Percentiles rank a stretch among this genome's conserved stretches.
These are phyloP conservation scores for Drosophila phalerata DNA, from an alignment of 2,888 invertebrate genomes.

Conservation along the genomic window DNA sequence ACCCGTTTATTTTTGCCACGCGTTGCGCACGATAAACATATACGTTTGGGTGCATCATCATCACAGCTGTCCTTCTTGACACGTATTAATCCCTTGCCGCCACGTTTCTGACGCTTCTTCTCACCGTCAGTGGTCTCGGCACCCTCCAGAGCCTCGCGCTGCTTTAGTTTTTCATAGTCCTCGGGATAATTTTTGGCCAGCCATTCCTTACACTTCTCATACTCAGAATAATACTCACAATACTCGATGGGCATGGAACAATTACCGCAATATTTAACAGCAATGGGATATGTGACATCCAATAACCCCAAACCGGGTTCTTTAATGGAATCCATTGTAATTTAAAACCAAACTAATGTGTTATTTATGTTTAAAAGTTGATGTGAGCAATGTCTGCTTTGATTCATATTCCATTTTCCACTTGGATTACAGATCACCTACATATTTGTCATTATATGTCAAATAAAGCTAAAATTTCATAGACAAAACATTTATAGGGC, in stretches of 20 bases:
- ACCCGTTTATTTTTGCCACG: conserved; percentile 57
- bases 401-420: neutral
- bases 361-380: conserved; percentile 4
- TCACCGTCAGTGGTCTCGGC: conserved; percentile 25
- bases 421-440: neutral
- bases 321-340: conserved; percentile 30
- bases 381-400: conserved; percentile 21
- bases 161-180: conserved; percentile 36
- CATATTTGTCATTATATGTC: neutral
- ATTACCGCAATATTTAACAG: conserved; percentile 52
- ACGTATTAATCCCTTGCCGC: conserved; percentile 44
- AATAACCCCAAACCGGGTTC: neutral
- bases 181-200: conserved; percentile 42
- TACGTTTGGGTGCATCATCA: conserved; percentile 26
- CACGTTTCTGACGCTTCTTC: conserved; percentile 49
- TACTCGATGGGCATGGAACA: conserved; percentile 55
- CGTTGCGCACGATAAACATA: conserved; percentile 33
- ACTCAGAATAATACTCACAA: conserved; percentile 48
- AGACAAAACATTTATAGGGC: neutral
- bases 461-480: neutral
- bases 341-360: conserved; percentile 23
- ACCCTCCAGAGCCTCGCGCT: conserved; percentile 10
- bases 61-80: conserved; percentile 29
- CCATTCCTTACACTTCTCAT: conserved; percentile 58
- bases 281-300: conserved; percentile 38